A percentile compares a stretch with the other conserved stretches of the same genome.
Evolutionary conservation across 2,113 vertebrate genomes (phyloP).

Genomic region (Genyomyrus donnyi): DNA sequence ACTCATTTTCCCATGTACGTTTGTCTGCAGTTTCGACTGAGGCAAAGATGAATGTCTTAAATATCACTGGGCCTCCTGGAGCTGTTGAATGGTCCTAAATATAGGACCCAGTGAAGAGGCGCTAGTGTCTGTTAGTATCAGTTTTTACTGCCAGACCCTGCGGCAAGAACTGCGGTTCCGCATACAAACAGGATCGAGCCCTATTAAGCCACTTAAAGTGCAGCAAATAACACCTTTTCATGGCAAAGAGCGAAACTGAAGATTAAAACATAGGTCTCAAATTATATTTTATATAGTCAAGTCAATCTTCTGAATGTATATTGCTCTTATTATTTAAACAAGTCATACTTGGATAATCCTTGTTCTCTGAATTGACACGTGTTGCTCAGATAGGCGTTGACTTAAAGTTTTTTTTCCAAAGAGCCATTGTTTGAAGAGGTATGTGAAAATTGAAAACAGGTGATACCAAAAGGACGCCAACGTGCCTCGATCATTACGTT

Average conservation of each 20-base stretch:
- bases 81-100: slow-evolving; percentile 11
- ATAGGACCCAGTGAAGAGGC: not conserved
- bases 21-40: not conserved
- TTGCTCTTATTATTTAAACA: not conserved
- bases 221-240: not conserved
- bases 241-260: not conserved
- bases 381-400: slow-evolving; percentile 22
- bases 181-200: not conserved
- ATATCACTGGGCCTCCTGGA: not conserved
- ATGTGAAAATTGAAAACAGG: not conserved
- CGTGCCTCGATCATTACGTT: not conserved
- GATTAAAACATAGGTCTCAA: not conserved
- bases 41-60: not conserved
- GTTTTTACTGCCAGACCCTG: not conserved
- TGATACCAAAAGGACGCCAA: not conserved
- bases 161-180: not conserved
- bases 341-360: not conserved
- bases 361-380: not conserved
- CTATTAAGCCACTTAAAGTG: not conserved
- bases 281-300: not conserved
- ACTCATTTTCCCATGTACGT: not conserved
- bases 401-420: not conserved
- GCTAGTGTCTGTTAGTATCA: not conserved
- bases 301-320: not conserved
- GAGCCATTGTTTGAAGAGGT: not conserved